phyloP scores from a whole-genome alignment of 2,113 vertebrate genomes.

The Cranoglanis bouderius region DNA sequence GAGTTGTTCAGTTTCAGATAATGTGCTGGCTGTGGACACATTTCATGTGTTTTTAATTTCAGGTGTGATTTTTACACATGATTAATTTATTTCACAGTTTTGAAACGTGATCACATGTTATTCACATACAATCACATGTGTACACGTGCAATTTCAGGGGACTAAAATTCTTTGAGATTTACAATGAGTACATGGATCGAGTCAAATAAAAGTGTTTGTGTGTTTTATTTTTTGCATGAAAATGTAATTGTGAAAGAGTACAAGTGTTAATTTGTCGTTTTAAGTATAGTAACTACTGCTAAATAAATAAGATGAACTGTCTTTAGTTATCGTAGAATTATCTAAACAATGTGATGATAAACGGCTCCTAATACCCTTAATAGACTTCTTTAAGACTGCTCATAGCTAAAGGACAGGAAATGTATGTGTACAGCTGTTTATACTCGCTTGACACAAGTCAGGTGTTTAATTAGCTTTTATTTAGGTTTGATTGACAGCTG shows the following conservation, averaged over 20 bases:
- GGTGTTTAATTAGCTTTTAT: constrained; percentile 18
- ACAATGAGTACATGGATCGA: too few species aligned
- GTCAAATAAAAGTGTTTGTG: too few species aligned
- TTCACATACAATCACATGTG: too few species aligned
- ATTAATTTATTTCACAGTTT: too few species aligned
- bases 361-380: too few species aligned
- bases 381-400: background rate
- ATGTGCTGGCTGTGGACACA: background rate
- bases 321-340: background rate
- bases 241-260: too few species aligned
- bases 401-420: background rate
- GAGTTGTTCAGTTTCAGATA: background rate
- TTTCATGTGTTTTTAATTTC: background rate
- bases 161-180: too few species aligned
- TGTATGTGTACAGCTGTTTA: background rate
- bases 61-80: too few species aligned
- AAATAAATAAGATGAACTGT: background rate
- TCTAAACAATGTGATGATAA: background rate
- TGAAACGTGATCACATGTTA: too few species aligned
- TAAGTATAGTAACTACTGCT: background rate
- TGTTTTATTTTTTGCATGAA: too few species aligned
- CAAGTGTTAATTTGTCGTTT: background rate
- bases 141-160: too few species aligned
- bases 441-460: background rate
- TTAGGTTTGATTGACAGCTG: constrained; percentile 20